A percentile compares a stretch with the other conserved stretches of the same genome.
These are phyloP conservation scores for Otus sunia DNA, from an alignment of 2,113 vertebrate species.

Conservation along the genomic window DNA sequence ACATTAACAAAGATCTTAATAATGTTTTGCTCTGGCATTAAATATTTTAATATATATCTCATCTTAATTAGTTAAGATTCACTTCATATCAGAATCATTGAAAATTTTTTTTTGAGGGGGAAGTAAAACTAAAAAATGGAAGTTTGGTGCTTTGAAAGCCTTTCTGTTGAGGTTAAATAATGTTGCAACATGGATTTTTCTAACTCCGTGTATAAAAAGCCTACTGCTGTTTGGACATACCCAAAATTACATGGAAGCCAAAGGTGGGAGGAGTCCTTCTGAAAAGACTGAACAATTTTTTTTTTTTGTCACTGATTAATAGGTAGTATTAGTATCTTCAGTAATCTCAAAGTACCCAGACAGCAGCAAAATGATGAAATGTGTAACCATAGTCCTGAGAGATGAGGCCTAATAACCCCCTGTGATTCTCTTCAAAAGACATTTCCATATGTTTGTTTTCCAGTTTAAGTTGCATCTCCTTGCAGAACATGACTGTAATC, in stretches of 20 bases:
- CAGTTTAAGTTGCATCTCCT: neutral
- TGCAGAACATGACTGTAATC: neutral
- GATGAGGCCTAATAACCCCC: neutral
- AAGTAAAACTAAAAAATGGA: neutral
- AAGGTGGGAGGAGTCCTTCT: neutral
- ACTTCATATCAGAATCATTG: neutral
- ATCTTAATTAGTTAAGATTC: neutral
- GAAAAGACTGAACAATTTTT: neutral
- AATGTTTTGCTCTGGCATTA: neutral
- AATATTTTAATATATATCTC: neutral
- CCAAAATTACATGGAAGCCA: neutral
- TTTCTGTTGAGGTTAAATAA: neutral
- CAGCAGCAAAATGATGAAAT: neutral
- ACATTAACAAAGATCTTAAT: neutral
- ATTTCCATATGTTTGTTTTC: neutral
- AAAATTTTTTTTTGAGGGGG: neutral
- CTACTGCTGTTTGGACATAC: neutral
- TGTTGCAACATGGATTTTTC: neutral
- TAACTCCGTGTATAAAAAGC: neutral
- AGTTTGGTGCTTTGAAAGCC: neutral
- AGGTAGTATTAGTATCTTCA: neutral
- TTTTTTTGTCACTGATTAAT: neutral
- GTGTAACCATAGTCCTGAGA: neutral
- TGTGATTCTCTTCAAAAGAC: neutral
- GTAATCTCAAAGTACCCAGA: neutral